Evolutionary conservation across 1,140 invertebrate species (phyloP).

Genomic region (Conopomorpha cramerella): DNA sequence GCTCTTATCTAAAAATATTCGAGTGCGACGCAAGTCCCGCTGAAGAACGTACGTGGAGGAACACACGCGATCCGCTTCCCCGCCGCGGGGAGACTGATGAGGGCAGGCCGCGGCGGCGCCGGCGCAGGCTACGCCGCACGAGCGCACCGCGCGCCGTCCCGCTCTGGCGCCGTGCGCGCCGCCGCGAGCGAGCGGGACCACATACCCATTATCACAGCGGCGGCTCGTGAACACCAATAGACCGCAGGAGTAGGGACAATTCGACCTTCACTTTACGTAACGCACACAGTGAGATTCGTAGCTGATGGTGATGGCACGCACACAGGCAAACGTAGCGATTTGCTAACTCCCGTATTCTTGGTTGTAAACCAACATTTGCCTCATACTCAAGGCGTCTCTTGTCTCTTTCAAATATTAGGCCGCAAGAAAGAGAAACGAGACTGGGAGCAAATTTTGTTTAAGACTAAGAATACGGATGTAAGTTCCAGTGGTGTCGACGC

Average conservation of each 20-base stretch:
- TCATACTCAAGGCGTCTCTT: too few species aligned
- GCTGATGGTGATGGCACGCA: conserved; percentile 4
- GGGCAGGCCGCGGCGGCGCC: conserved; percentile 49
- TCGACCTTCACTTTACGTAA: conserved; percentile 48
- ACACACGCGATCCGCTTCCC: conserved; percentile 50
- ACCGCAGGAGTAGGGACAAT: conserved; percentile 56
- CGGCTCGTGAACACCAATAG: conserved; percentile 56
- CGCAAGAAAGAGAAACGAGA: too few species aligned
- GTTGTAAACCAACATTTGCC: too few species aligned
- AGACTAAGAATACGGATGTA: too few species aligned
- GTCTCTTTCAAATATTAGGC: too few species aligned
- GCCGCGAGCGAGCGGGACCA: conserved; percentile 33
- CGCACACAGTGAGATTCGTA: conserved; percentile 30
- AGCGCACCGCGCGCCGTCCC: conserved; percentile 3
- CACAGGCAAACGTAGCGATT: conserved; percentile 35
- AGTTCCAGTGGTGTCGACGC: too few species aligned
- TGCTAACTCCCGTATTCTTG: conserved; percentile 29
- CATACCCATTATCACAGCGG: conserved; percentile 45
- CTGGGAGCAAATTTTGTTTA: too few species aligned
- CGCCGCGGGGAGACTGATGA: conserved; percentile 55
- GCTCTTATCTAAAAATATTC: conserved; percentile 59
- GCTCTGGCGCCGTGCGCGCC: conserved; percentile 23
- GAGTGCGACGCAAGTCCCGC: conserved; percentile 35
- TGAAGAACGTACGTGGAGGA: conserved; percentile 23
- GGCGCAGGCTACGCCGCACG: conserved; percentile 42